Evolutionary conservation across 2,888 invertebrate genomes (phyloP).

Genomic region (Andrena bicolor): DNA sequence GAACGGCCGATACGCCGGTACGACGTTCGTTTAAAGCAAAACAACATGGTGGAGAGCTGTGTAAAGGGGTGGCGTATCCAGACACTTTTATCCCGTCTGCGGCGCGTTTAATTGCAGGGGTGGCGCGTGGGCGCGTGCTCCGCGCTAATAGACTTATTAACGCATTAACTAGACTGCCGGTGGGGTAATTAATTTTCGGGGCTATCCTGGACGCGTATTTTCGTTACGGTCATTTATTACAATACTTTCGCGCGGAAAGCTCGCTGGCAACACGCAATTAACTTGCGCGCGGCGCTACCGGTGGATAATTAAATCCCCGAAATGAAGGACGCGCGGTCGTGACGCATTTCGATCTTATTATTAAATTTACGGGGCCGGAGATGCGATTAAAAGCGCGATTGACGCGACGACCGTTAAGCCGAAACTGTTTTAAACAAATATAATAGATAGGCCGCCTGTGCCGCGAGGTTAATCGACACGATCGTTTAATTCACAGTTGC

Average conservation of each 20-base stretch:
- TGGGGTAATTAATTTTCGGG: conserved; percentile 54
- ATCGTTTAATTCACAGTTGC: neutral
- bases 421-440: conserved; percentile 38
- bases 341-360: conserved; percentile 38
- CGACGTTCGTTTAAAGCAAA: too few relatives aligned
- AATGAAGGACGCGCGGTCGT: conserved; percentile 24
- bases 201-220: conserved; percentile 34
- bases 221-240: conserved; percentile 38
- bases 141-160: conserved; percentile 54
- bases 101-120: neutral
- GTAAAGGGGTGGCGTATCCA: too few relatives aligned
- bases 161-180: conserved; percentile 43
- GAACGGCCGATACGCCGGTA: neutral
- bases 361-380: conserved; percentile 41
- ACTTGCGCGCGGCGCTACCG: conserved; percentile 43
- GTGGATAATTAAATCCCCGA: conserved; percentile 53
- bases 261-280: conserved; percentile 41
- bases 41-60: too few relatives aligned
- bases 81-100: neutral
- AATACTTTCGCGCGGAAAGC: conserved; percentile 45
- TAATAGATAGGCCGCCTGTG: neutral
- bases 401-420: conserved; percentile 3
- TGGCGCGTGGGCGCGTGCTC: neutral
- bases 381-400: conserved; percentile 26
- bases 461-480: neutral